Percentiles rank a stretch among this genome's conserved stretches.
phyloP scores from a whole-genome alignment of 2,797 vertebrate genomes.

The Meda fulgida region DNA sequence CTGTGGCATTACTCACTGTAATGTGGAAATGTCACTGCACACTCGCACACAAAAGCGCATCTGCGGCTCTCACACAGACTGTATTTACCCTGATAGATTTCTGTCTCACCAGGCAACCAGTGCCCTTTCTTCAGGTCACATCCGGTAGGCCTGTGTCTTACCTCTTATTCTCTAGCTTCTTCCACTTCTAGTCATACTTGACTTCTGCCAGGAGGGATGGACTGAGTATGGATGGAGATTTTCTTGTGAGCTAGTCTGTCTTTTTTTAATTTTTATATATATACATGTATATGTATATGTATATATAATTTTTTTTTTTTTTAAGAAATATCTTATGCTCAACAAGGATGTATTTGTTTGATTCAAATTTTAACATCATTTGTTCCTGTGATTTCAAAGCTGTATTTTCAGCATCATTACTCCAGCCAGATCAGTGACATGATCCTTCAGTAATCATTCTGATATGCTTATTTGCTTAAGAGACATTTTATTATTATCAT shows the following conservation, averaged over 20 bases:
- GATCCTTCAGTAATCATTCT: too few species aligned
- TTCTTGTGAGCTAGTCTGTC: background rate
- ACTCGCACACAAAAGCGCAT: constrained; percentile 28
- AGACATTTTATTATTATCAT: background rate
- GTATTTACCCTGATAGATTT: constrained; percentile 44
- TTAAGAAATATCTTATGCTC: background rate
- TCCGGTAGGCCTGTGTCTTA: constrained; percentile 23
- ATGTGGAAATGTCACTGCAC: constrained; percentile 57
- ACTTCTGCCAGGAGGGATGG: background rate
- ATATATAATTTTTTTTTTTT: too few species aligned
- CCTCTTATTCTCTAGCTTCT: constrained; percentile 12
- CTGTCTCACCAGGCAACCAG: constrained; percentile 30
- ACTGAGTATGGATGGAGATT: background rate
- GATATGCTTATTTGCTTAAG: background rate
- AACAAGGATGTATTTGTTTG: background rate
- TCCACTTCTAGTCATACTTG: constrained; percentile 9
- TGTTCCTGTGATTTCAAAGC: background rate
- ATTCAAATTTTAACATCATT: background rate
- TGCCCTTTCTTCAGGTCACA: constrained; percentile 33
- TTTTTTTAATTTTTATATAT: too few species aligned
- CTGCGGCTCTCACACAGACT: constrained; percentile 21
- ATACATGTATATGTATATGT: too few species aligned
- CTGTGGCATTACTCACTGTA: constrained; percentile 54
- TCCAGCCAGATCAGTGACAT: background rate
- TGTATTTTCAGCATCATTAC: background rate